A percentile compares a stretch with the other conserved stretches of the same genome.
phyloP scores from a whole-genome alignment of 2,797 vertebrate species.

The Tangara arthus region DNA sequence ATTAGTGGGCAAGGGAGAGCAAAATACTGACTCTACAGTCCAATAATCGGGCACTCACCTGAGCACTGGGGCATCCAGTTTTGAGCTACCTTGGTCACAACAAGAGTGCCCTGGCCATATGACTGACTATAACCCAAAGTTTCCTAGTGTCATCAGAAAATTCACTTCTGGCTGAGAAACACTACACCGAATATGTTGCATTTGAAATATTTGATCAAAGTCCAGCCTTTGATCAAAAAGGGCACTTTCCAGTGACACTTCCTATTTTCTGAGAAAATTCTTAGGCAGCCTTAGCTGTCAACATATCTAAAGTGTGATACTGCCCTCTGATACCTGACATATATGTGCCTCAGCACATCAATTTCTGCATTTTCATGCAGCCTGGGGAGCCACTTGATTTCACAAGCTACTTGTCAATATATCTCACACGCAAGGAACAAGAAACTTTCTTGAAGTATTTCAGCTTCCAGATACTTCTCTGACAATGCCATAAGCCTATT shows the following conservation, averaged over 20 bases:
- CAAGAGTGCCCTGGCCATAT: neutral
- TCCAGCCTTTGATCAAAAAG: neutral
- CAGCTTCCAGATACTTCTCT: neutral
- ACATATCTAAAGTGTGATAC: neutral
- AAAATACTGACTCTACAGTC: neutral
- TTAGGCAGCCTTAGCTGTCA: constrained; percentile 21
- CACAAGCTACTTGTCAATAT: neutral
- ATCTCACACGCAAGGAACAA: neutral
- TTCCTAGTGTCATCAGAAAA: neutral
- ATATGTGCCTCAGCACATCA: neutral
- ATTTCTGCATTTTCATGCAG: constrained; percentile 11
- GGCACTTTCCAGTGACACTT: neutral
- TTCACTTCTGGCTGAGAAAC: neutral
- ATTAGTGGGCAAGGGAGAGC: neutral
- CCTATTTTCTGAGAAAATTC: neutral
- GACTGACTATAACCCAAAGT: neutral
- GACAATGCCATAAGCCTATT: neutral
- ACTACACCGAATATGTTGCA: neutral
- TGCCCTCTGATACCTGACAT: constrained; percentile 3
- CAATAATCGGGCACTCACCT: neutral
- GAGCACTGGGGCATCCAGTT: neutral
- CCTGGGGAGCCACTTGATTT: neutral
- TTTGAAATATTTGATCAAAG: neutral
- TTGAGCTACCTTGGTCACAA: neutral
- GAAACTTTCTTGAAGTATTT: neutral